Conservation (phyloP, 2,888 invertebrate species). For the Ichneumon xanthorius region DNA sequence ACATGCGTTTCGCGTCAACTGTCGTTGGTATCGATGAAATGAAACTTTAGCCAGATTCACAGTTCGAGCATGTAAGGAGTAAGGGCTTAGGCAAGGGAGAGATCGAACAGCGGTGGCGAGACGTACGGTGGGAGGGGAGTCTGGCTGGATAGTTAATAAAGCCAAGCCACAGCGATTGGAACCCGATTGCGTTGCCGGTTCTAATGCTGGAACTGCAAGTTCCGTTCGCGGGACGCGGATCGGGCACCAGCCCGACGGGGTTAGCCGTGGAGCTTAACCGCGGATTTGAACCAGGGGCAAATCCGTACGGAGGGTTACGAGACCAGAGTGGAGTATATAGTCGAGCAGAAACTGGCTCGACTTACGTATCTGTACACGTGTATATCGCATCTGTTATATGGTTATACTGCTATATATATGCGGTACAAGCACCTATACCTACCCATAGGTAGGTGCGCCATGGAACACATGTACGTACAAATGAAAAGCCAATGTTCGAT, state of each 20-base stretch:
- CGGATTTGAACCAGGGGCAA: constrained; percentile 65
- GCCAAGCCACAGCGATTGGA: constrained; percentile 65
- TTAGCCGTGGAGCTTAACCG: constrained; percentile 63
- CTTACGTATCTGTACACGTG: constrained; percentile 48
- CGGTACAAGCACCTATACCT: too few relatives aligned
- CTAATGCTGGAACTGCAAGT: constrained; percentile 51
- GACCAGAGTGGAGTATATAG: constrained; percentile 51
- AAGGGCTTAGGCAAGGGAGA: constrained; percentile 39
- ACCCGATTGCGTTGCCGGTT: constrained; percentile 59
- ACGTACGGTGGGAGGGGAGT: constrained; percentile 13
- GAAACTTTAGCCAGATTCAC: constrained; percentile 18
- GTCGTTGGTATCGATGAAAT: constrained; percentile 1
- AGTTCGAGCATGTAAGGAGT: constrained; percentile 6
- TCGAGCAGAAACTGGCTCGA: constrained; percentile 25
- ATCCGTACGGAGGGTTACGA: constrained; percentile 55
- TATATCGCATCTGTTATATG: constrained; percentile 47
- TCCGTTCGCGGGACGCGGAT: constrained; percentile 46
- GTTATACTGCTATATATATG: constrained; percentile 7
- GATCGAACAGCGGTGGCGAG: constrained; percentile 47
- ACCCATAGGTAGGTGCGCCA: neutral
- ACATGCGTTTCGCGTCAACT: neutral
- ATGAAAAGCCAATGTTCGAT: constrained; percentile 65
- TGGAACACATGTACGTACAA: constrained; percentile 54
- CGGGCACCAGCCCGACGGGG: constrained; percentile 36
- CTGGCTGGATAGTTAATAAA: constrained; percentile 62